phyloP scores from a whole-genome alignment of 1,140 invertebrate species.

The Ceratina calcarata region DNA sequence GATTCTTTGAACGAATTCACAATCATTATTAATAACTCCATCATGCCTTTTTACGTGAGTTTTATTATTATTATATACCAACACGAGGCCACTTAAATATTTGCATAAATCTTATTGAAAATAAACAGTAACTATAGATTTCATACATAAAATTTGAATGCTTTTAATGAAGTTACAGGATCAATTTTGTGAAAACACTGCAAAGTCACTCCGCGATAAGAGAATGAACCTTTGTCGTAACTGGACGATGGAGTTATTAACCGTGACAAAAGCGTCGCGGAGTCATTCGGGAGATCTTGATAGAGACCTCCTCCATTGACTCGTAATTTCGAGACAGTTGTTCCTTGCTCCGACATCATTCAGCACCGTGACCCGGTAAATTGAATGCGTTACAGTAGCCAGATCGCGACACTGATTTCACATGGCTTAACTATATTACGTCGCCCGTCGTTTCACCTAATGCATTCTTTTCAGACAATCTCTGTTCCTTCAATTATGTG shows the following conservation, averaged over 20 bases:
- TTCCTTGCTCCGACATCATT: not conserved
- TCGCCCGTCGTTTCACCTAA: not conserved
- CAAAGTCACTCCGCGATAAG: no score
- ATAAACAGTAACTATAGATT: no score
- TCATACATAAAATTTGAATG: no score
- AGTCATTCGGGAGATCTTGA: conserved; percentile 10
- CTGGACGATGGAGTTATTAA: not conserved
- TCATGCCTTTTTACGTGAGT: no score
- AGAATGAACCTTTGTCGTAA: no score
- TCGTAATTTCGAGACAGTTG: not conserved
- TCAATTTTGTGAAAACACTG: not conserved
- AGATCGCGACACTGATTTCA: conserved; percentile 24
- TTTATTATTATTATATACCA: no score
- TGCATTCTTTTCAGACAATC: not conserved
- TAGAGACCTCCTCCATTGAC: not conserved
- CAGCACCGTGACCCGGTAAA: conserved; percentile 5
- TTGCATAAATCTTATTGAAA: no score
- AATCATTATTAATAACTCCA: no score
- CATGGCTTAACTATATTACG: conserved; percentile 16
- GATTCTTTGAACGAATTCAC: no score
- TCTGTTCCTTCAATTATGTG: not conserved
- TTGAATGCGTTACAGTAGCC: conserved; percentile 12
- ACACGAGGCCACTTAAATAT: no score
- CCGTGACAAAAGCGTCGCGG: not conserved
- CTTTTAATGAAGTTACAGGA: no score